These are phyloP conservation scores for Anorthoa munda DNA, from an alignment of 2,888 invertebrate species.

Conservation along the genomic window DNA sequence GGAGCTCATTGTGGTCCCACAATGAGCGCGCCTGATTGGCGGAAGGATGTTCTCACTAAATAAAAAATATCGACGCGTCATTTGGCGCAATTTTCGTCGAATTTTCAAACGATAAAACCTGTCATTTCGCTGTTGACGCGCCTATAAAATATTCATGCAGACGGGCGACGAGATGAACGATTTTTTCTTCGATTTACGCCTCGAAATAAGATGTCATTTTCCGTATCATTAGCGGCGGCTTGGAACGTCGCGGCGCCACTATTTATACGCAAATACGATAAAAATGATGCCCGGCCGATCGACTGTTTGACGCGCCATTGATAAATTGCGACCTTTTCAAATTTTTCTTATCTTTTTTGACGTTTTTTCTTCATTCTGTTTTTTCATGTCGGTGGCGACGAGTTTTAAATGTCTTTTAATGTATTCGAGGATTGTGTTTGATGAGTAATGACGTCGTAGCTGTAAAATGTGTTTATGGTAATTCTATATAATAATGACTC, in stretches of 20 bases:
- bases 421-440: constrained; percentile 69
- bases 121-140: constrained; percentile 91
- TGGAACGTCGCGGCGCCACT: constrained; percentile 88
- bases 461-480: constrained; percentile 51
- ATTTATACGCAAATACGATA: constrained; percentile 91
- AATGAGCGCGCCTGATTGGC: constrained; percentile 90
- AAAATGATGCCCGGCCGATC: constrained; percentile 89
- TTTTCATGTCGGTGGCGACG: constrained; percentile 71
- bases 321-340: constrained; percentile 89
- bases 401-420: constrained; percentile 75
- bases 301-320: constrained; percentile 90
- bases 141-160: constrained; percentile 91
- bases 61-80: constrained; percentile 91
- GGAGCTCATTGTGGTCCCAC: constrained; percentile 88
- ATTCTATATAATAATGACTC: constrained; percentile 44
- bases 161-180: constrained; percentile 88
- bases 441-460: constrained; percentile 70
- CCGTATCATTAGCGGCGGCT: constrained; percentile 91
- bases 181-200: constrained; percentile 91
- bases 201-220: constrained; percentile 91
- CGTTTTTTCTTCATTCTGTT: constrained; percentile 76
- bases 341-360: constrained; percentile 80
- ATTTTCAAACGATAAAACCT: constrained; percentile 91
- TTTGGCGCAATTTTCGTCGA: constrained; percentile 90
- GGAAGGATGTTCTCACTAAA: constrained; percentile 91